Percentiles rank a stretch among this genome's conserved stretches.
These are phyloP conservation scores for Vimba vimba DNA, from an alignment of 2,113 vertebrate genomes.

Conservation along the genomic window DNA sequence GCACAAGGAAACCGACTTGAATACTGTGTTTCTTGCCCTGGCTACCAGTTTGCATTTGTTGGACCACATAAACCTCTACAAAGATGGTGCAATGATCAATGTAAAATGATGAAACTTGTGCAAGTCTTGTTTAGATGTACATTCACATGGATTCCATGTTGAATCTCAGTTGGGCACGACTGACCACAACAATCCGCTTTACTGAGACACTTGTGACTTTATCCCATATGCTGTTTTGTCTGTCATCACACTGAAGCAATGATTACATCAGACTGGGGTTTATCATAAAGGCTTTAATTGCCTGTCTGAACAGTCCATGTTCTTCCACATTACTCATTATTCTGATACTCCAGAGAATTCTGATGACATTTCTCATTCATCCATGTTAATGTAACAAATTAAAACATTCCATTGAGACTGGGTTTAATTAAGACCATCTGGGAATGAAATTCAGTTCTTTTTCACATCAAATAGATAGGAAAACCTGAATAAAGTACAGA, in stretches of 20 bases:
- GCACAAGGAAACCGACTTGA: constrained; percentile 42
- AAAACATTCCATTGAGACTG: not conserved
- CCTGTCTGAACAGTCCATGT: not conserved
- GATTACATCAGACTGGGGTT: constrained; percentile 44
- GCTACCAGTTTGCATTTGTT: constrained; percentile 8
- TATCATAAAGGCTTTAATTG: constrained; percentile 5
- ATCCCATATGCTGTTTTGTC: constrained; percentile 22
- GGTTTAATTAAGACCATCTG: not conserved
- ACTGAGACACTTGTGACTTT: constrained; percentile 1
- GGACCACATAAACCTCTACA: not conserved
- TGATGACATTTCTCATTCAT: not conserved
- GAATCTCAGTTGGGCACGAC: not conserved
- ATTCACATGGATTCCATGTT: not conserved
- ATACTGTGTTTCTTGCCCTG: not conserved
- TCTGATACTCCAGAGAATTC: constrained; percentile 9
- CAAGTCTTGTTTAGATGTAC: not conserved
- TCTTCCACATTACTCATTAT: not conserved
- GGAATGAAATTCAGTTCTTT: not conserved
- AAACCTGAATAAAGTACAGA: not conserved
- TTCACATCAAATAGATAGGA: not conserved
- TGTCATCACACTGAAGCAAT: constrained; percentile 40
- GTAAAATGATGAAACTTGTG: not conserved
- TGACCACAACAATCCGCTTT: constrained; percentile 4
- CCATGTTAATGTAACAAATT: not conserved
- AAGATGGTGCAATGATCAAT: not conserved